Evolutionary conservation across 2,888 invertebrate species (phyloP).

Genomic region (Conistra vaccinii): DNA sequence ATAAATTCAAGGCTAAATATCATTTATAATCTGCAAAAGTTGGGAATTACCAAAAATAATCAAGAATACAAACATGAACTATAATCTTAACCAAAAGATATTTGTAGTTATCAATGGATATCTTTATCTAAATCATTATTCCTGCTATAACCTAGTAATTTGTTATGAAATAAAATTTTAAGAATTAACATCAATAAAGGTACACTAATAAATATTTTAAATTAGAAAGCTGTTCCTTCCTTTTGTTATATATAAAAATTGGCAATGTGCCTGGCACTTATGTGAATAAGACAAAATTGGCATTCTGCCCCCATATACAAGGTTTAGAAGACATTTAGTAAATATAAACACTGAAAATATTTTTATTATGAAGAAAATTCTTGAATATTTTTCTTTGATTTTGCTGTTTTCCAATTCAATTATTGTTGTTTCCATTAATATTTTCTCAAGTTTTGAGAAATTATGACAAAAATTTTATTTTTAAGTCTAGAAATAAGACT

Average conservation of each 20-base stretch:
- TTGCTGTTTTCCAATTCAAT: not conserved
- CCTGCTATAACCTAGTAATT: not conserved
- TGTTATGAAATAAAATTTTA: not conserved
- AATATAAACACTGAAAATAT: constrained; percentile 52
- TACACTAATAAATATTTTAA: constrained; percentile 14
- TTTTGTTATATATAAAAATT: constrained; percentile 65
- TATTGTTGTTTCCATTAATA: not conserved
- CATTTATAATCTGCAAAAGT: not conserved
- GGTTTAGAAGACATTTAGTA: constrained; percentile 41
- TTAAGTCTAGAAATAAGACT: not conserved
- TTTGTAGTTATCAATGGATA: not conserved
- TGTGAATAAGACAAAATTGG: constrained; percentile 63
- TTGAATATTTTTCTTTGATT: not conserved
- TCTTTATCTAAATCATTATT: constrained; percentile 5
- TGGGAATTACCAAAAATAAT: constrained; percentile 4
- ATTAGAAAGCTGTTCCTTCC: constrained; percentile 54
- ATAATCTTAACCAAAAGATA: constrained; percentile 1
- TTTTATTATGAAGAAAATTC: constrained; percentile 6
- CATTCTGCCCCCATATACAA: constrained; percentile 70
- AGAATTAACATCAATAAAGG: not conserved
- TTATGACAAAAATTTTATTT: not conserved
- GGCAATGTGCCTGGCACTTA: constrained; percentile 69
- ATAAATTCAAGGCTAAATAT: not conserved
- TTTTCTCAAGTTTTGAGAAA: not conserved
- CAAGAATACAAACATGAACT: not conserved